phyloP scores from a whole-genome alignment of 2,797 vertebrate species.

The Pygocentrus nattereri region DNA sequence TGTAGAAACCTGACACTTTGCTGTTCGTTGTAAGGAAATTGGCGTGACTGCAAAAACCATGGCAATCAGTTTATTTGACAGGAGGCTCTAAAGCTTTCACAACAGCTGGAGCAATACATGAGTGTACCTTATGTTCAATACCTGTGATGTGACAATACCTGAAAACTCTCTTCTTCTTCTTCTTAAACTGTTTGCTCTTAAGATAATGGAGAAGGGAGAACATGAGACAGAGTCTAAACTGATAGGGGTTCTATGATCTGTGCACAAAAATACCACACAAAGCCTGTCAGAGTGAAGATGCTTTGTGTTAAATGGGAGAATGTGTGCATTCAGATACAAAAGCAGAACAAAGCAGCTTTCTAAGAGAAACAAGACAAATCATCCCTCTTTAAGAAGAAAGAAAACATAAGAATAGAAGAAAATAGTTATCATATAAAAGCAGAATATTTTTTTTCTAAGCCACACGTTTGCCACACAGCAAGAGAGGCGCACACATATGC shows the following conservation, averaged over 20 bases:
- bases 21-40: slow-evolving; percentile 36
- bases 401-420: slow-evolving; percentile 8
- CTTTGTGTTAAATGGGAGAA: slow-evolving; percentile 14
- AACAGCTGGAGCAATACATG: background rate
- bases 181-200: background rate
- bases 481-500: slow-evolving; percentile 53
- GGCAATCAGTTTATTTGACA: slow-evolving; percentile 19
- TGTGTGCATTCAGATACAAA: slow-evolving; percentile 19
- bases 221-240: background rate
- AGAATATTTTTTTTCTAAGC: slow-evolving; percentile 35
- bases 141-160: background rate
- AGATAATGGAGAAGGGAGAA: background rate
- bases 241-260: background rate
- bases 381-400: slow-evolving; percentile 24
- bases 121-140: background rate
- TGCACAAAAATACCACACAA: background rate
- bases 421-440: slow-evolving; percentile 26
- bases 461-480: slow-evolving; percentile 18
- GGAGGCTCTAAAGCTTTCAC: background rate
- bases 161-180: no score
- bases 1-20: slow-evolving; percentile 20
- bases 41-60: slow-evolving; percentile 18
- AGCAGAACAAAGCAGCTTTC: slow-evolving; percentile 22
- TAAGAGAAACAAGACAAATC: slow-evolving; percentile 24
- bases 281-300: background rate